Evolutionary conservation across 2,113 vertebrate genomes (phyloP).

Genomic region (Ophthalmotilapia sp.): DNA sequence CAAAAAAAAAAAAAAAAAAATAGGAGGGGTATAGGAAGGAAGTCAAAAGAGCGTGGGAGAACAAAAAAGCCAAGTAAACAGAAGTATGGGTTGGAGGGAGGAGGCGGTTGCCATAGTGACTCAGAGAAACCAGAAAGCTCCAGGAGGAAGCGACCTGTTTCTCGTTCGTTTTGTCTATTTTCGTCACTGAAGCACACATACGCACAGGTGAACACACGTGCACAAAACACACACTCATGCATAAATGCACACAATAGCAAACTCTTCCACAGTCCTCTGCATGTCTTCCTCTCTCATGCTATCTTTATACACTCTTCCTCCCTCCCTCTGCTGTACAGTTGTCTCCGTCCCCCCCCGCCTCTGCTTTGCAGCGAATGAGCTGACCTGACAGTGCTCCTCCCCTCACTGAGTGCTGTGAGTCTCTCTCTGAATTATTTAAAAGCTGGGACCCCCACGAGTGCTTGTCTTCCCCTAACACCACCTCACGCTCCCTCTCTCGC

Average conservation of each 20-base stretch:
- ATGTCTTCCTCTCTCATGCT: constrained; percentile 34
- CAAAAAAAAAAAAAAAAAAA: no score
- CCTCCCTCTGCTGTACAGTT: not conserved
- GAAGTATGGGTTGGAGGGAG: constrained; percentile 14
- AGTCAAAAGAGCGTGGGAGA: constrained; percentile 22
- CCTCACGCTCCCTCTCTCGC: not conserved
- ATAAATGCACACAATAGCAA: not conserved
- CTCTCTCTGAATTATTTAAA: constrained; percentile 74
- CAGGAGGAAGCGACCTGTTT: constrained; percentile 53
- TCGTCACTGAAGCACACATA: constrained; percentile 10
- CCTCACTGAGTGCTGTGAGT: constrained; percentile 68
- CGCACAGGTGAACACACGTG: not conserved
- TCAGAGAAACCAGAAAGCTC: constrained; percentile 46
- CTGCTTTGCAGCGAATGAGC: constrained; percentile 51
- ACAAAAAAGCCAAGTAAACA: constrained; percentile 50
- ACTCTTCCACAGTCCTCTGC: not conserved
- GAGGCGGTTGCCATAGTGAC: constrained; percentile 61
- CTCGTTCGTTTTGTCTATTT: constrained; percentile 59
- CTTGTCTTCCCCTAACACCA: constrained; percentile 58
- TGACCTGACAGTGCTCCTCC: constrained; percentile 56
- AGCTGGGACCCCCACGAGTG: constrained; percentile 74
- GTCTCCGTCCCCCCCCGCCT: not conserved
- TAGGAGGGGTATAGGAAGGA: not conserved
- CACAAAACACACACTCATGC: not conserved
- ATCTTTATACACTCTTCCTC: constrained; percentile 39